Conservation (phyloP, 2,113 vertebrate species). For the Scartelaos histophorus region DNA sequence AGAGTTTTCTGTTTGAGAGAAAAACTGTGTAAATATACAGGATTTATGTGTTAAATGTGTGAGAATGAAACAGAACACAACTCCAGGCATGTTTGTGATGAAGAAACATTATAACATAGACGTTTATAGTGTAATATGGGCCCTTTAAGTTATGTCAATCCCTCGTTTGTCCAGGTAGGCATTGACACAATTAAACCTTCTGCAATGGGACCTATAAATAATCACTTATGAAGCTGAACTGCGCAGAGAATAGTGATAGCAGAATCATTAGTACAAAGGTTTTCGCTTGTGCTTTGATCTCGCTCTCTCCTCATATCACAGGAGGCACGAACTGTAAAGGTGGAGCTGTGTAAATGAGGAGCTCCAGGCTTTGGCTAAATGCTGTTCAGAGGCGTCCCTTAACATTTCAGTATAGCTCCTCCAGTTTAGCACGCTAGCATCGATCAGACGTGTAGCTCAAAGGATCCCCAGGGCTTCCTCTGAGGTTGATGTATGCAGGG, state of each 20-base stretch:
- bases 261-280: background rate
- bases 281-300: constrained; percentile 5
- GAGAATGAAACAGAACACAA: no score
- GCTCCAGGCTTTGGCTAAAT: background rate
- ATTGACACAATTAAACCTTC: no score
- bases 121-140: no score
- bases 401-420: background rate
- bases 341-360: background rate
- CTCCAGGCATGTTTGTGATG: no score
- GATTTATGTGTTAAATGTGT: no score
- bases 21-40: no score
- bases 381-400: background rate
- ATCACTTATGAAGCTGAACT: background rate
- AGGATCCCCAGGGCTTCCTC: constrained; percentile 24
- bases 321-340: background rate
- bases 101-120: no score
- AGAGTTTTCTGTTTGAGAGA: no score
- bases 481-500: constrained; percentile 11
- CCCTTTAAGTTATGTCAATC: no score
- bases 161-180: no score
- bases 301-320: background rate
- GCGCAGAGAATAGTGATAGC: no score
- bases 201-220: no score
- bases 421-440: background rate
- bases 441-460: background rate